Percentiles rank a stretch among this genome's conserved stretches.
Conservation (phyloP, 2,888 invertebrate genomes). For the Hofmannophila pseudospretella region DNA sequence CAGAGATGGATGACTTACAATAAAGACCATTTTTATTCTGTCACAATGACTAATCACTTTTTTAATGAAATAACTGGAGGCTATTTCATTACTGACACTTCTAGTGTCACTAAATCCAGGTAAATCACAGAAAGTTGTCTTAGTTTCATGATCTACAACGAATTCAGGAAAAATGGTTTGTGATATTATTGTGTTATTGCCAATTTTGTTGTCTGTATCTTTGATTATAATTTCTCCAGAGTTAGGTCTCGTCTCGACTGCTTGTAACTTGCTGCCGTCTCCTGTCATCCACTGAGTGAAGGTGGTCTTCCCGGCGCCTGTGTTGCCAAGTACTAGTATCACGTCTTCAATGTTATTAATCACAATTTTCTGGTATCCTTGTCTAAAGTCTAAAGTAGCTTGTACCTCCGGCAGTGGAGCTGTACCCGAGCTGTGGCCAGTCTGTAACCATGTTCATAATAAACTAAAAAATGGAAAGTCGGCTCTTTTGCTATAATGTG, state of each 20-base stretch:
- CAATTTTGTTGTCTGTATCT: background rate
- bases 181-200: background rate
- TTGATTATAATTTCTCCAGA: background rate
- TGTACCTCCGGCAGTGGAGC: too few relatives aligned
- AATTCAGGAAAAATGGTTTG: conserved; percentile 2
- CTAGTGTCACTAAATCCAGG: conserved; percentile 4
- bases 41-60: background rate
- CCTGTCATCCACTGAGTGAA: conserved; percentile 1
- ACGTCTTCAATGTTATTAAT: too few relatives aligned
- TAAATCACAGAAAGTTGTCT: background rate
- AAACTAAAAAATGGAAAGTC: too few relatives aligned
- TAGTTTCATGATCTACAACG: background rate
- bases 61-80: conserved; percentile 1
- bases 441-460: too few relatives aligned
- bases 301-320: conserved; percentile 3
- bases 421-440: too few relatives aligned
- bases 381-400: too few relatives aligned
- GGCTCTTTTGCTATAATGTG: too few relatives aligned
- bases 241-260: too few relatives aligned
- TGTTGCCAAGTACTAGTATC: conserved; percentile 1
- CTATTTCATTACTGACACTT: background rate
- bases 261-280: too few relatives aligned
- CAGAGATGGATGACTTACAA: background rate
- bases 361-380: too few relatives aligned
- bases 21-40: background rate